Base-by-base conservation (phyloP, 23 tunicate species). In the Aplidium turbinatum region DNA sequence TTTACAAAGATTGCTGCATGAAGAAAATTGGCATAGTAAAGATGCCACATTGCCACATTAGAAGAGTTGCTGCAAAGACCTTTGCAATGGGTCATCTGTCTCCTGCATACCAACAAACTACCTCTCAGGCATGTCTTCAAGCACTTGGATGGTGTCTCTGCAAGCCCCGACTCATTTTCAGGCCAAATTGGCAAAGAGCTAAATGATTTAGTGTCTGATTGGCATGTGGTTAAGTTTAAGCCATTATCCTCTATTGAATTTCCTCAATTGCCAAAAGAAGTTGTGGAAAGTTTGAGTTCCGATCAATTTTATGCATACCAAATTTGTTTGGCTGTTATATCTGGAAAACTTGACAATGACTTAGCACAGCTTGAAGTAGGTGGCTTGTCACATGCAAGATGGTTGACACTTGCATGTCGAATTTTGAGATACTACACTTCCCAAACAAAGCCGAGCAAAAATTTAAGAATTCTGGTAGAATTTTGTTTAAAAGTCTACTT, bases 51-150 rank as follows among this genome's bases (percentile, higher is more conserved):
- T n/a, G n/a, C n/a, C n/a, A n/a, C n/a, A n/a, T n/a, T n/a, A n/a
- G n/a, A n/a, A n/a, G n/a, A n/a, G n/a, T n/a, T 71, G 21, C 58
- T 71, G 34, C 77, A 71, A 71, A 71, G 32, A 71, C 77, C 77
- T 47, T 51, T 71, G 55, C 77, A 71, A 47, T 71, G 77, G 77
- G 63, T 48, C 24, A 71, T 60, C 5, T 60, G 67, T 60, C 35
- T 60, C 36, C 36, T 60, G 67, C 67, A 60, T 30, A 60, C 9
- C 13, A 71, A 71, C 33, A 35, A 71, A 48, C n/a, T 71, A 33
- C 77, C 77, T 42, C 33, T 71, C 42, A 50, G 64, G 35, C 77
- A 71, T 26, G 77, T 50, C 35, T 71, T 71, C 28, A 71, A 50
- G 40, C 35, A 71, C 18, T 25, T 71, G 23, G 77, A 71, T 50